Base-by-base conservation (phyloP, 2,113 vertebrate genomes). In the Actenoides lindsayi region DNA sequence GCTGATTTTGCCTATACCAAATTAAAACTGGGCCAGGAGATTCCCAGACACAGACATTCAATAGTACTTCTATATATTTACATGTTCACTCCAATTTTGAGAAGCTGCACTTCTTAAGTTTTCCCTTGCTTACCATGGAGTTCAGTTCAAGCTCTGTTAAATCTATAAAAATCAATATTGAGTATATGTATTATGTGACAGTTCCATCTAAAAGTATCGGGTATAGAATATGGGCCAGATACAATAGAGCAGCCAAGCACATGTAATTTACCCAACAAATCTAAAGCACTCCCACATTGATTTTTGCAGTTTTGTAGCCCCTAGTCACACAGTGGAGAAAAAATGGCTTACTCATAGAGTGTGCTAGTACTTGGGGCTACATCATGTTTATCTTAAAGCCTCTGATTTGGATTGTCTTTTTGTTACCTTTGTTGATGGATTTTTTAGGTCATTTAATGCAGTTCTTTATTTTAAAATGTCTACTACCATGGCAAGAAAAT, bases 101-200 rank as follows among this genome's bases (percentile, higher is more conserved):
- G 92, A 95, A 88, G 82, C 48, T 84, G 48, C n/a, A 75, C 68
- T 97, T 96, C 92, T 91, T 92, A 97, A 98, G 95, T 98, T 97
- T 96, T 94, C 86, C 77, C 48, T 92, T 92, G 90, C 77, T 97
- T 96, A 94, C 73, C 63, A 80, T 5, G n/a, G 96, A 93, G 94
- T 96, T 97, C 94, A 94, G 89, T 98, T 98, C 97, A 98, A 98
- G 97, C 98, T 98, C 98, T 98, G 96, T 97, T 98, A 98, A 99
- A 99, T 98, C 98, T 98, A 98, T 98, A 98, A 98, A 99, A 99
- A 98, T 99, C 98, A 98, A 98, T 98, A 98, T 91, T 95, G 98
- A 98, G 98, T 98, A 97, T 98, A 98, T 98, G 98, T 98, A 97
- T 98, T 98, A 98, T 97, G 98, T 98, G 98, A 97, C 98, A 96